These are phyloP conservation scores for Muricea muricata DNA, from an alignment of 92 coral and sea anemone species.

Conservation along the genomic window DNA sequence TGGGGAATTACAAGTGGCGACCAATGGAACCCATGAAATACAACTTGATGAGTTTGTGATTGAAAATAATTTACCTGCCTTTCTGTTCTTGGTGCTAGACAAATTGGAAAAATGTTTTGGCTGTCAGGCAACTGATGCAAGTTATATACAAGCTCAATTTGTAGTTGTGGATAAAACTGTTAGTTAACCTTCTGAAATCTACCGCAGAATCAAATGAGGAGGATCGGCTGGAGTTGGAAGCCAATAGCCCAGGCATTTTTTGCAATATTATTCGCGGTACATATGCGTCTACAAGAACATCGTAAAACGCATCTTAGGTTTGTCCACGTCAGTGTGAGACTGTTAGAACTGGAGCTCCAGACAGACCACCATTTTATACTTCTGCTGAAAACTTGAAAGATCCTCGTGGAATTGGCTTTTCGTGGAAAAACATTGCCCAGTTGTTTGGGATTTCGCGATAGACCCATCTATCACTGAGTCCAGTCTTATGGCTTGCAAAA, in stretches of 20 bases:
- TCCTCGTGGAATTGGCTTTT: constrained; percentile 50
- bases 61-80: constrained; percentile 33
- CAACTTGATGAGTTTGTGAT: constrained; percentile 3
- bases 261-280: not conserved
- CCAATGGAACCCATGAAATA: not conserved
- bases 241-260: not conserved
- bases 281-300: constrained; percentile 44
- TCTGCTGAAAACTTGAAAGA: constrained; percentile 24
- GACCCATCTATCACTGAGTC: constrained; percentile 40
- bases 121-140: not conserved
- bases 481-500: constrained; percentile 23
- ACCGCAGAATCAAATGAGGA: not conserved
- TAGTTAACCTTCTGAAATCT: constrained; percentile 6
- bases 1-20: constrained; percentile 9
- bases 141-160: constrained; percentile 31
- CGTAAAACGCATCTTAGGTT: constrained; percentile 30
- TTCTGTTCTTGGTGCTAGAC: constrained; percentile 43
- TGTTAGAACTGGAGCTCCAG: constrained; percentile 41
- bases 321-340: constrained; percentile 33
- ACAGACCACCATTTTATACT: not conserved
- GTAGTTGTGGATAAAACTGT: constrained; percentile 30
- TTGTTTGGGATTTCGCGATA: constrained; percentile 49
- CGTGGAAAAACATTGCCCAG: constrained; percentile 39
- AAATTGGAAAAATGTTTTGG: constrained; percentile 36
- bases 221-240: not conserved